phyloP scores from a whole-genome alignment of 2,797 vertebrate genomes.

The Simalia tracyae region DNA sequence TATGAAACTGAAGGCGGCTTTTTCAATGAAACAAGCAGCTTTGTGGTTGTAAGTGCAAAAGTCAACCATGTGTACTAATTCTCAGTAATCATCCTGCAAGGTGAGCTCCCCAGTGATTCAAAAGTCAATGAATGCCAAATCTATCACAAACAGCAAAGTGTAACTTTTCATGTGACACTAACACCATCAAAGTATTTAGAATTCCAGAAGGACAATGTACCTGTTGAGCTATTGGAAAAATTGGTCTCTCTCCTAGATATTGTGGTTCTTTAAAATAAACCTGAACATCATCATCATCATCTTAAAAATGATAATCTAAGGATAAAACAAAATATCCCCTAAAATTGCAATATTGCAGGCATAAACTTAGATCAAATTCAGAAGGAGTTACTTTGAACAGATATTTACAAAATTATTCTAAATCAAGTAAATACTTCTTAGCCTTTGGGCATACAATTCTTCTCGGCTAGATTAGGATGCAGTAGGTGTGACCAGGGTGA shows the following conservation, averaged over 20 bases:
- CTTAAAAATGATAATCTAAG: not conserved
- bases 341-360: not conserved
- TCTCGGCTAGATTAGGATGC: not conserved
- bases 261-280: not conserved
- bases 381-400: not conserved
- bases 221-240: constrained; percentile 33
- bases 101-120: constrained; percentile 78
- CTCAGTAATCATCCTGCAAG: constrained; percentile 87
- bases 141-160: constrained; percentile 65
- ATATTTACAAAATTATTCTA: not conserved
- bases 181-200: constrained; percentile 65
- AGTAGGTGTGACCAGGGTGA: not conserved
- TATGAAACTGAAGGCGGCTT: constrained; percentile 73
- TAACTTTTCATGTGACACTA: constrained; percentile 65
- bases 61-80: constrained; percentile 82
- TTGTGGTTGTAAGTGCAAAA: constrained; percentile 81
- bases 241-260: not conserved
- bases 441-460: not conserved
- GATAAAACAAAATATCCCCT: not conserved
- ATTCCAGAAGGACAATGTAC: constrained; percentile 52
- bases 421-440: constrained; percentile 5
- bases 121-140: constrained; percentile 78
- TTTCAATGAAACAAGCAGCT: constrained; percentile 77
- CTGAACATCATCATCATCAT: not conserved
- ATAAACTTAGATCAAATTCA: not conserved